Conservation (phyloP, 1,140 invertebrate species). For the Drosophila setifemur region DNA sequence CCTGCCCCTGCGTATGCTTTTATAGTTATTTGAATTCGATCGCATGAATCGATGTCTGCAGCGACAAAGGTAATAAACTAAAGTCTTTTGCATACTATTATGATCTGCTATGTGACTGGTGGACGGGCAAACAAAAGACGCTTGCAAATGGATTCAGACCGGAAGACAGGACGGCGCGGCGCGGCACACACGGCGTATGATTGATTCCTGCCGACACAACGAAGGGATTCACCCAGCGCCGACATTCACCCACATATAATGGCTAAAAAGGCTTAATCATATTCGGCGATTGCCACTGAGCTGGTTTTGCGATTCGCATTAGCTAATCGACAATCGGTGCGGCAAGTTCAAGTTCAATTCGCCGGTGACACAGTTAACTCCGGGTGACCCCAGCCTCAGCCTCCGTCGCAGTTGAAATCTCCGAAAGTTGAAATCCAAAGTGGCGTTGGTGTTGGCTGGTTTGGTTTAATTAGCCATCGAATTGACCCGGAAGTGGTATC, state of each 20-base stretch:
- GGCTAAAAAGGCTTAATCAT: conserved; percentile 11
- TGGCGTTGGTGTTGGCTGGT: conserved; percentile 2
- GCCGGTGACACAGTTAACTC: conserved; percentile 75
- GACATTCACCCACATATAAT: conserved; percentile 40
- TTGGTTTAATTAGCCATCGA: conserved; percentile 28
- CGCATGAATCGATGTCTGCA: conserved; percentile 27
- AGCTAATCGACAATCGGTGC: conserved; percentile 4
- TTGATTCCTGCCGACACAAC: conserved; percentile 44
- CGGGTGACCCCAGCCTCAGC: conserved; percentile 59
- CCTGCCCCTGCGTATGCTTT: neutral
- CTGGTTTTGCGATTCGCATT: conserved; percentile 19
- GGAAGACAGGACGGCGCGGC: conserved; percentile 5
- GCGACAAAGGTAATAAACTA: conserved; percentile 49
- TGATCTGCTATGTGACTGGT: conserved; percentile 17
- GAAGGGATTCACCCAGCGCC: conserved; percentile 19
- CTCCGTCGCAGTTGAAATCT: neutral
- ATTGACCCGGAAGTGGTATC: conserved; percentile 67
- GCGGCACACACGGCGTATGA: conserved; percentile 51
- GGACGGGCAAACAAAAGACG: conserved; percentile 44
- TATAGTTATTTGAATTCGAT: neutral
- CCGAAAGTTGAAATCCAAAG: too few species aligned
- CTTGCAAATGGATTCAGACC: conserved; percentile 26
- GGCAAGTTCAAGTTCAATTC: conserved; percentile 75
- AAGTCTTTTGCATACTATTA: conserved; percentile 62
- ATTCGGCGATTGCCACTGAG: neutral